Evolutionary conservation across 2,797 vertebrate species (phyloP).

Genomic region (Anguilla pacifica): DNA sequence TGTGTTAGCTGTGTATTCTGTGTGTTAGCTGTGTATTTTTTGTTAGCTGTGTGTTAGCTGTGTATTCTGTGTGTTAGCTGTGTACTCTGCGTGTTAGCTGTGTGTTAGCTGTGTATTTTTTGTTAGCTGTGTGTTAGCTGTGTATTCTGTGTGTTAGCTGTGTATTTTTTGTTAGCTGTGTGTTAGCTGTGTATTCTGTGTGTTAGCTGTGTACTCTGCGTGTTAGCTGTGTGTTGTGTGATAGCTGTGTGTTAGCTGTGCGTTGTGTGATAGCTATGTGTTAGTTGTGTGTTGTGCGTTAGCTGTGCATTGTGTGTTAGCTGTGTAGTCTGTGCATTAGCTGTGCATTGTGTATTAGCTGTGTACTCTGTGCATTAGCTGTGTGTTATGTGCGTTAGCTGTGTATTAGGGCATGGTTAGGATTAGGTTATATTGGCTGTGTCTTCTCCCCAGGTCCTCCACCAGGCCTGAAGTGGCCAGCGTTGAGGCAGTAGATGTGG

Average conservation of each 20-base stretch:
- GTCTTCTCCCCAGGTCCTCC: conserved; percentile 76
- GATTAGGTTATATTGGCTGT: background rate
- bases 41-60: too few relatives aligned
- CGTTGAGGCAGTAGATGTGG: conserved; percentile 76
- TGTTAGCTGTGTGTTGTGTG: too few relatives aligned
- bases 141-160: too few relatives aligned
- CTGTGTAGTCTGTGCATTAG: background rate
- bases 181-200: background rate
- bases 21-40: too few relatives aligned
- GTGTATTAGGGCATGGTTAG: background rate
- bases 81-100: too few relatives aligned
- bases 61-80: background rate
- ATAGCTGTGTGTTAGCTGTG: too few relatives aligned
- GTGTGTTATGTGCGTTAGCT: background rate
- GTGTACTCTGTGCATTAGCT: background rate
- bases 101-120: too few relatives aligned
- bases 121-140: background rate
- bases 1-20: too few relatives aligned
- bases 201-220: too few relatives aligned
- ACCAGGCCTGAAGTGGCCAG: conserved; percentile 92
- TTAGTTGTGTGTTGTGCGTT: background rate
- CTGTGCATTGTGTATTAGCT: background rate
- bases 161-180: too few relatives aligned
- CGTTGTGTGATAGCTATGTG: background rate
- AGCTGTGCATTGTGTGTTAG: background rate